A percentile compares a stretch with the other conserved stretches of the same genome.
phyloP scores from a whole-genome alignment of 2,113 vertebrate species.

The Phrynosoma blainvillii region DNA sequence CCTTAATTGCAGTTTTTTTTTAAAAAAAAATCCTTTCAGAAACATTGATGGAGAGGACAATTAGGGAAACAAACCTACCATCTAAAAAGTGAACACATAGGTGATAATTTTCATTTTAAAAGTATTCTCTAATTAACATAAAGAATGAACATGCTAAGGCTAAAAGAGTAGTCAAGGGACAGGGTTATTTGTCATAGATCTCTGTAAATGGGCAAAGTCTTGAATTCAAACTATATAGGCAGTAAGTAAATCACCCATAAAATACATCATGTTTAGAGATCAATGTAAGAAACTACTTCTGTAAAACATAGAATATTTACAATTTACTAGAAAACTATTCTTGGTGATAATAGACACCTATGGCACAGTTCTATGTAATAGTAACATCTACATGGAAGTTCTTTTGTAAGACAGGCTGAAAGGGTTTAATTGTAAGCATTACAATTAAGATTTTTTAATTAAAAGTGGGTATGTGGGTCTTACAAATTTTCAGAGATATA shows the following conservation, averaged over 20 bases:
- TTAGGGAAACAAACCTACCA: constrained; percentile 43
- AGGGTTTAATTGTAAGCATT: constrained; percentile 58
- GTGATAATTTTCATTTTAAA: constrained; percentile 51
- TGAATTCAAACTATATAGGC: constrained; percentile 56
- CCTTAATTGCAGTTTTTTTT: constrained; percentile 45
- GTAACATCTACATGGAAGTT: constrained; percentile 72
- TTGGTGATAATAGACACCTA: constrained; percentile 68
- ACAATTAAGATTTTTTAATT: constrained; percentile 53
- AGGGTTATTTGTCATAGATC: constrained; percentile 55
- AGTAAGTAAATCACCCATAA: constrained; percentile 31
- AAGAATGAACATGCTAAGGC: constrained; percentile 69
- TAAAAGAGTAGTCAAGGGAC: constrained; percentile 47
- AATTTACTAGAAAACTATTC: constrained; percentile 75
- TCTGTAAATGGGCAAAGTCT: constrained; percentile 58
- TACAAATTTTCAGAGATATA: constrained; percentile 49
- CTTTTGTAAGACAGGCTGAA: constrained; percentile 63
- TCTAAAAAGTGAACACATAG: constrained; percentile 57
- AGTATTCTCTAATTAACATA: constrained; percentile 60
- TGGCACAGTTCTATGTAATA: constrained; percentile 74
- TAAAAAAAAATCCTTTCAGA: constrained; percentile 26
- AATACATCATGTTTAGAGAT: constrained; percentile 48
- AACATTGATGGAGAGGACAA: constrained; percentile 43
- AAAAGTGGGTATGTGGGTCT: constrained; percentile 41
- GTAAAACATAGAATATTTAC: constrained; percentile 74
- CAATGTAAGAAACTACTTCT: constrained; percentile 64